phyloP scores from a whole-genome alignment of 2,113 vertebrate genomes.

The mouse (Mus musculus) region GRCm39 chr5:102688001-102688500 shows the following conservation, averaged over 20 bases:
- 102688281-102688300: background rate
- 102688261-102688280: background rate
- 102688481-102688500: background rate
- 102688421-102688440: background rate
- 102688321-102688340: background rate
- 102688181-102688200: background rate
- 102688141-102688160: conserved; percentile 28
- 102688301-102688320: background rate
- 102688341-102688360: background rate
- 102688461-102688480: background rate
- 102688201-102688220: background rate
- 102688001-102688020: background rate
- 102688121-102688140: background rate
- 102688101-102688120: background rate
- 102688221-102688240: background rate
- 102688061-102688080: background rate
- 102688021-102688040: background rate
- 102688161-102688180: conserved; percentile 25
- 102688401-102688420: background rate
- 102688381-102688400: background rate
- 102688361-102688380: background rate
- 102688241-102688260: background rate
- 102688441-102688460: background rate
- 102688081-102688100: background rate
- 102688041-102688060: conserved; percentile 20